Evolutionary conservation across 1,140 invertebrate genomes (phyloP), one percentile per base, ranked within the genome.

Genomic region (Chionoecetes opilio): DNA sequence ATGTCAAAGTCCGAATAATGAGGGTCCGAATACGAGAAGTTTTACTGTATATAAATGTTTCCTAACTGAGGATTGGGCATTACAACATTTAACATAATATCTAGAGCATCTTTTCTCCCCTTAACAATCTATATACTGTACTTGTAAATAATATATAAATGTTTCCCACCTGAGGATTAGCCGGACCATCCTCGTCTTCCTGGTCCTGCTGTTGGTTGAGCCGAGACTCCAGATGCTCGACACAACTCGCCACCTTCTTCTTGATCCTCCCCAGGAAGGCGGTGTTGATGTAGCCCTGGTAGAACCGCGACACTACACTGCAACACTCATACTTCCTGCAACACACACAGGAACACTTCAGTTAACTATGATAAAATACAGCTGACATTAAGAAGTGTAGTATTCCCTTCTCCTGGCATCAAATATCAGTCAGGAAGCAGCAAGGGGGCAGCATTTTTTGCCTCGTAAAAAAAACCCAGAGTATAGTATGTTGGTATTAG

Each of bases 241-340:
- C 97, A 9, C 98, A 97, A 90, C 98, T 98, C 92, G 98, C 97
- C 0, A 99, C 96, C 94, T 98, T 97, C 96, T 98, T 98, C 96
- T 98, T 98, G 38, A 99, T 97, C 96, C 98, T 98, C 96, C 98
- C 98, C 96, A 98, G 97, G 93, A 98, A 98, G 46, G 97, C 97
- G 38, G 98, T 97, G 97, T 98, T 98, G 31, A 98, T 97, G 96
- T 98, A 98, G 0, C 98, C 98, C 95, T 98, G 98, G 96, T 98
- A 99, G 97, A 99, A 98, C 96, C 98, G 98, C 95, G 98, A 97
- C 21, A 98, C 98, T 9, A 98, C 97, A 95, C 98, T 98, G 35
- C 97, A 97, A 86, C 97, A 97, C 96, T 97, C 97, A 85, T 95
- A 95, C 63, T 96, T 93, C 29, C 95, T 97, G 92, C 82, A 96